Evolutionary conservation across 2,888 invertebrate species (phyloP).

Genomic region (Phyllotreta striolata): DNA sequence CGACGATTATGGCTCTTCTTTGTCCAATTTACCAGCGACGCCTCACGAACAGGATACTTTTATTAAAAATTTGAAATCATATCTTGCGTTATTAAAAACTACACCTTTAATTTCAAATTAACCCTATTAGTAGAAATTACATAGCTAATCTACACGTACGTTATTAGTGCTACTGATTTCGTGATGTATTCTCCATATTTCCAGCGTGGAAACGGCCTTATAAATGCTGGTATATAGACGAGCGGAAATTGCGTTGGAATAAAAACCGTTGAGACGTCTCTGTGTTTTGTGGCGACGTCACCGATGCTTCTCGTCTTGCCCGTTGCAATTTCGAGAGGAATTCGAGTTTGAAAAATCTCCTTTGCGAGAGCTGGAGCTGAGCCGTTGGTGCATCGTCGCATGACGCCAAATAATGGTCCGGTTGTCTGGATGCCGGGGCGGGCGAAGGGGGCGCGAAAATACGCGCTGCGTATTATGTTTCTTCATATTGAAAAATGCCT

Average conservation of each 20-base stretch:
- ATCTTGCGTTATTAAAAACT: no score
- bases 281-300: slow-evolving; percentile 5
- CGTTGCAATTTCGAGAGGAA: slow-evolving; percentile 36
- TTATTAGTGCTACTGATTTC: no score
- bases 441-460: not conserved
- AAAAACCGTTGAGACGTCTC: not conserved
- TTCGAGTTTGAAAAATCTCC: slow-evolving; percentile 31
- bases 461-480: slow-evolving; percentile 1
- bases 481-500: slow-evolving; percentile 15
- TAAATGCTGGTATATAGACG: not conserved
- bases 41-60: not conserved
- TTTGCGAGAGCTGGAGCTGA: slow-evolving; percentile 17
- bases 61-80: no score
- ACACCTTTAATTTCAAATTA: no score
- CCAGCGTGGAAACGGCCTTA: not conserved
- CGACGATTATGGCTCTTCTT: slow-evolving; percentile 1
- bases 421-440: slow-evolving; percentile 20
- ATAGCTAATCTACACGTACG: no score
- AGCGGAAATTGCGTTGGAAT: no score
- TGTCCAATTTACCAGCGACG: slow-evolving; percentile 1
- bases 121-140: no score
- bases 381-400: slow-evolving; percentile 25
- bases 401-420: slow-evolving; percentile 28
- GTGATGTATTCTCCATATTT: not conserved
- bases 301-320: slow-evolving; percentile 23